These are phyloP conservation scores for Heliconius melpomene DNA, from an alignment of 1,140 invertebrate genomes.

Conservation along the genomic window DNA sequence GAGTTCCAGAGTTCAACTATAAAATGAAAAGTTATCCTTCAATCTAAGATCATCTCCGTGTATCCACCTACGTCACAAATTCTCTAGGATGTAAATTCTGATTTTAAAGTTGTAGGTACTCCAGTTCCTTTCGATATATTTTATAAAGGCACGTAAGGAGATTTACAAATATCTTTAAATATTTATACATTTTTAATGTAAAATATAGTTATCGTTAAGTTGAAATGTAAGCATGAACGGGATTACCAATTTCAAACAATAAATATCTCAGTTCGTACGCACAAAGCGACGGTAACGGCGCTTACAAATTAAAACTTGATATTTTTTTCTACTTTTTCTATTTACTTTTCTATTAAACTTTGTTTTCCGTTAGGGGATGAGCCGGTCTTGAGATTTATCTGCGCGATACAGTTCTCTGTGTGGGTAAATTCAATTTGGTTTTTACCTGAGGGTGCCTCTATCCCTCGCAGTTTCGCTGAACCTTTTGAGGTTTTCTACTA, in stretches of 20 bases:
- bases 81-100: too few relatives aligned
- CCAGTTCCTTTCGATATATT: too few relatives aligned
- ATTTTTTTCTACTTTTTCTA: slow-evolving; percentile 72
- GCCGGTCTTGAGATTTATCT: slow-evolving; percentile 72
- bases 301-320: slow-evolving; percentile 57
- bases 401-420: slow-evolving; percentile 70
- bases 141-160: too few relatives aligned
- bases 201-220: too few relatives aligned
- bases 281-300: background rate
- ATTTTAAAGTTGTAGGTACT: too few relatives aligned
- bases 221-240: background rate
- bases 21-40: too few relatives aligned
- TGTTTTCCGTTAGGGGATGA: slow-evolving; percentile 59
- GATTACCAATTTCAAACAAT: background rate
- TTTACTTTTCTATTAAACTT: slow-evolving; percentile 78
- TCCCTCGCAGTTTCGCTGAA: slow-evolving; percentile 31
- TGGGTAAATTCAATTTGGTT: slow-evolving; percentile 76
- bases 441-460: slow-evolving; percentile 63
- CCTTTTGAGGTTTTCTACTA: slow-evolving; percentile 27
- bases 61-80: too few relatives aligned
- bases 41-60: too few relatives aligned
- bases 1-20: too few relatives aligned
- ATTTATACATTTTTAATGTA: too few relatives aligned
- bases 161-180: too few relatives aligned
- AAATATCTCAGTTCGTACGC: background rate